phyloP scores from a whole-genome alignment of 2,113 vertebrate species.

The Microtus oregoni region DNA sequence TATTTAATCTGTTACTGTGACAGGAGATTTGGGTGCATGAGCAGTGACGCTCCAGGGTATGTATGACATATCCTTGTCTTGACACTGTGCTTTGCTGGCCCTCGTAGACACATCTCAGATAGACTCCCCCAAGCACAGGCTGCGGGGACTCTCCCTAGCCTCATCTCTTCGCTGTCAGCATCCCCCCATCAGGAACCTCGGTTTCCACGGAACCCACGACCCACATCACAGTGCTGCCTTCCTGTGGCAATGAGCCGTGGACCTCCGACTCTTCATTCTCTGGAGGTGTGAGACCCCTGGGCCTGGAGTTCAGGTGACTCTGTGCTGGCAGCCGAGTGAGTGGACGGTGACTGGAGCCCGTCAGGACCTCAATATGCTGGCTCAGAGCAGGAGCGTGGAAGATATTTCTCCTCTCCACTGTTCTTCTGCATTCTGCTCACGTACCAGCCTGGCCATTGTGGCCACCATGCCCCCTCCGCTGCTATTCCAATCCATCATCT shows the following conservation, averaged over 20 bases:
- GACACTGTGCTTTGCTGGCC: not conserved
- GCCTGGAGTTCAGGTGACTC: not conserved
- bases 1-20: not conserved
- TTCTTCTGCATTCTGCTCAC: not conserved
- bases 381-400: not conserved
- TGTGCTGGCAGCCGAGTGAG: not conserved
- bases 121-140: not conserved
- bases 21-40: not conserved
- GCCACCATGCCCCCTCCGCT: not conserved
- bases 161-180: not conserved
- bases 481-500: not conserved
- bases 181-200: not conserved
- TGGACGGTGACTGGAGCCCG: not conserved
- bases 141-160: not conserved
- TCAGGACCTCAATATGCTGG: not conserved
- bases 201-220: not conserved
- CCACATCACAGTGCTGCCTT: not conserved
- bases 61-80: not conserved
- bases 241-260: not conserved
- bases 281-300: not conserved
- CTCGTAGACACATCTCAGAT: not conserved
- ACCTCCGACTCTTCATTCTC: not conserved
- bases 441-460: rapidly evolving
- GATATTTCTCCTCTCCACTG: not conserved
- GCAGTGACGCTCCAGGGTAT: not conserved